Conservation (phyloP, 2,797 vertebrate species). For the Coracias cyanogaster region DNA sequence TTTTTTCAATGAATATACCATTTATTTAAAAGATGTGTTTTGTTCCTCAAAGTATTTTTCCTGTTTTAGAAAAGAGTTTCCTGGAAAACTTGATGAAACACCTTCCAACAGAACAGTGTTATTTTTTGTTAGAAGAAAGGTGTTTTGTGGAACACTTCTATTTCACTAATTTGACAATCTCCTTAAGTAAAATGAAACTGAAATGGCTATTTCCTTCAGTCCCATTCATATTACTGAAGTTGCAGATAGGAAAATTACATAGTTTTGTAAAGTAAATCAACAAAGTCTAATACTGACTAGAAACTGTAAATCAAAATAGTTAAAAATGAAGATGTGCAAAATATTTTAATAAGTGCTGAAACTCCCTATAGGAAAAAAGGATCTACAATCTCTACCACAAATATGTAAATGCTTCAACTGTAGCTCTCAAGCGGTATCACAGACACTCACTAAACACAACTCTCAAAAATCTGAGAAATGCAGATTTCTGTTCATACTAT, state of each 20-base stretch:
- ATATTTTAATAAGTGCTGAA: not conserved
- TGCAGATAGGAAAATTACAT: not conserved
- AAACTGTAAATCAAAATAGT: not conserved
- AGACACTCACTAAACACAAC: not conserved
- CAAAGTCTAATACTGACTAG: not conserved
- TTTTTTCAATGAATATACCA: not conserved
- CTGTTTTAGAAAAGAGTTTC: not conserved
- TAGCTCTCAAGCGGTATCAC: not conserved
- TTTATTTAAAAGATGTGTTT: not conserved
- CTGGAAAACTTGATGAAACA: not conserved
- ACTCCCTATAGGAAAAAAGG: not conserved
- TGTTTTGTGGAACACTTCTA: not conserved
- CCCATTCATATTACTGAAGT: not conserved
- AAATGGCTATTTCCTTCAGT: not conserved
- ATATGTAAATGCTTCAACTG: not conserved
- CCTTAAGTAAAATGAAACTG: not conserved
- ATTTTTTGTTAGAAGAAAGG: not conserved
- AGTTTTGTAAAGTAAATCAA: not conserved
- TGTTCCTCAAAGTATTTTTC: not conserved
- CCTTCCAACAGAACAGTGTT: not conserved
- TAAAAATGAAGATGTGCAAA: not conserved
- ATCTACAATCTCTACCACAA: not conserved
- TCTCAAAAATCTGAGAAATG: not conserved
- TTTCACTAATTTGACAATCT: not conserved
- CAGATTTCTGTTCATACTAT: not conserved